Conservation (phyloP, 53 echinoderm and acorn worm genomes). For the Echinarachnius parma region DNA sequence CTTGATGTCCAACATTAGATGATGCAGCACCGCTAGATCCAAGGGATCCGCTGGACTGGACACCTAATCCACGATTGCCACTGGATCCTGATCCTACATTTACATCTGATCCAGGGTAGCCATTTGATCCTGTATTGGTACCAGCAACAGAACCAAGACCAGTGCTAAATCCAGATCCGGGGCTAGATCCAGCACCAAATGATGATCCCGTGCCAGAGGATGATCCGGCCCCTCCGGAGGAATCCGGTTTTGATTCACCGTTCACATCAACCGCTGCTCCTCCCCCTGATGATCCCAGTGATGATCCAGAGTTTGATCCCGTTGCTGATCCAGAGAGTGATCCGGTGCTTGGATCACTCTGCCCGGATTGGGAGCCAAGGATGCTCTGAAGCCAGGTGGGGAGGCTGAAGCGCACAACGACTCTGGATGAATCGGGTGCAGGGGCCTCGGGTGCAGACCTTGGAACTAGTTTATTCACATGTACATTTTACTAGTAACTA, state of each 20-base stretch:
- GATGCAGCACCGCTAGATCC: no score
- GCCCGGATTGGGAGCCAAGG: neutral
- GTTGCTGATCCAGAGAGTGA: neutral
- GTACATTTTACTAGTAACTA: no score
- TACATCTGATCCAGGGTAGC: neutral
- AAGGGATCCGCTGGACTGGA: neutral
- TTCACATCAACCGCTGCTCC: no score
- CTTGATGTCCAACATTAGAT: no score
- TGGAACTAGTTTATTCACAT: no score
- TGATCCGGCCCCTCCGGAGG: no score
- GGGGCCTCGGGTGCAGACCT: neutral
- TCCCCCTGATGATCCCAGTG: neutral
- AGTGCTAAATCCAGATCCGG: neutral
- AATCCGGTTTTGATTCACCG: no score
- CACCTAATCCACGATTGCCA: conserved; percentile 7
- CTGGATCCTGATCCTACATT: neutral
- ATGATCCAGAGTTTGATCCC: neutral
- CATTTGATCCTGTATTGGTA: neutral
- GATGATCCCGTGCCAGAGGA: no score
- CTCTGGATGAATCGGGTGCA: neutral
- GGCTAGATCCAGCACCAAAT: neutral
- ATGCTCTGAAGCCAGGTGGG: conserved; percentile 29
- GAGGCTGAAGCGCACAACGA: conserved; percentile 17
- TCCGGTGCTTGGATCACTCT: neutral
- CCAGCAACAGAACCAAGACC: neutral